A percentile compares a stretch with the other conserved stretches of the same genome.
These are phyloP conservation scores for Sthenelais limicola DNA, from an alignment of 2,888 invertebrate genomes.

Conservation along the genomic window DNA sequence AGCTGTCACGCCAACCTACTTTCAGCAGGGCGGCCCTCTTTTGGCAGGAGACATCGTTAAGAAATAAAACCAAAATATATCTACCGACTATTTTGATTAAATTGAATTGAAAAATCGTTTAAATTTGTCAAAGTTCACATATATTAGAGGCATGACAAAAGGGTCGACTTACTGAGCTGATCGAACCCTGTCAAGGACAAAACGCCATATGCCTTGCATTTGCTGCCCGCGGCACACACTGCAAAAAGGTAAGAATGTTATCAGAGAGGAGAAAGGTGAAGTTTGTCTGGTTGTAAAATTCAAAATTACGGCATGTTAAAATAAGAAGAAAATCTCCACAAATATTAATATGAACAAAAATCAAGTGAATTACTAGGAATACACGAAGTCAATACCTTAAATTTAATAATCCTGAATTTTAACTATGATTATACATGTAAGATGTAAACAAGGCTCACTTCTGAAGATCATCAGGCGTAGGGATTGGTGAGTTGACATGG, in stretches of 20 bases:
- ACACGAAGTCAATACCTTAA: too few relatives aligned
- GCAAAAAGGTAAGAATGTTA: conserved; percentile 4
- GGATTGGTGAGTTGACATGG: conserved; percentile 48
- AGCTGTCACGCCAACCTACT: too few relatives aligned
- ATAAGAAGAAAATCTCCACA: not conserved
- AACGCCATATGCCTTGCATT: conserved; percentile 55
- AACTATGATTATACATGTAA: too few relatives aligned
- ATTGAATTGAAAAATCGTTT: too few relatives aligned
- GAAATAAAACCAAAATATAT: too few relatives aligned
- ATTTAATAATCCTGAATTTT: too few relatives aligned
- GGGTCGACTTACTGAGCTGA: conserved; percentile 56
- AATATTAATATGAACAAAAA: too few relatives aligned
- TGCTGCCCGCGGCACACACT: conserved; percentile 56
- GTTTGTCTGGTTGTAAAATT: not conserved
- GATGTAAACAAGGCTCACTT: conserved; percentile 44
- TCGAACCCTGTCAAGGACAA: conserved; percentile 52
- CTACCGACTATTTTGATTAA: too few relatives aligned
- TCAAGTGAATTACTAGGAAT: too few relatives aligned
- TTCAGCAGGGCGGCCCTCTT: too few relatives aligned
- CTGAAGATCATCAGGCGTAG: conserved; percentile 48
- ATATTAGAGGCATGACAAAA: too few relatives aligned
- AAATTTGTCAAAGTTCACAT: not conserved
- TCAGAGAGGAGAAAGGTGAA: not conserved
- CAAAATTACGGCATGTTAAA: not conserved
- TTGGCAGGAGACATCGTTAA: too few relatives aligned